A percentile compares a stretch with the other conserved stretches of the same genome.
These are phyloP conservation scores for Corapipo altera DNA, from an alignment of 2,113 vertebrate species.

Conservation along the genomic window DNA sequence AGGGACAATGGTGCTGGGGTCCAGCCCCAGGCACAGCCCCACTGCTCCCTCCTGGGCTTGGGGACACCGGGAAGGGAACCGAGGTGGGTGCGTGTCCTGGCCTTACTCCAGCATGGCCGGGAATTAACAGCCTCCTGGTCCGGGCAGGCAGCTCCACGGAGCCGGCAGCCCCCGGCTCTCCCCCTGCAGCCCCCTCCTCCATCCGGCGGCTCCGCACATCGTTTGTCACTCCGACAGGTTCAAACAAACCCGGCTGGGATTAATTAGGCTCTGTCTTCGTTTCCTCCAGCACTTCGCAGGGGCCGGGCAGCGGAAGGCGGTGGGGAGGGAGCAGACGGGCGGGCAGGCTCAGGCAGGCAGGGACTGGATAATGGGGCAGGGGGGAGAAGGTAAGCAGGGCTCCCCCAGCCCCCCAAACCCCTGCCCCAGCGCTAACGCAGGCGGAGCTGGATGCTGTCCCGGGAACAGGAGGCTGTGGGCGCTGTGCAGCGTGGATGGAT, in stretches of 20 bases:
- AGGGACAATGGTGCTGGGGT: background rate
- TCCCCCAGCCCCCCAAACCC: background rate
- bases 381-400: background rate
- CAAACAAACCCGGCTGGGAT: conserved; percentile 51
- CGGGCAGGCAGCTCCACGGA: background rate
- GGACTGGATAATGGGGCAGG: background rate
- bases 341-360: background rate
- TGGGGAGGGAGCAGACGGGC: background rate
- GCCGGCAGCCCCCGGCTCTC: background rate
- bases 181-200: background rate
- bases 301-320: background rate
- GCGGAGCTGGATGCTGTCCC: background rate
- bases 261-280: conserved; percentile 34
- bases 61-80: accelerated
- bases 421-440: background rate
- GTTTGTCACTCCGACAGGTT: conserved; percentile 63
- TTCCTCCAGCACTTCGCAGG: conserved; percentile 26
- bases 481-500: accelerated
- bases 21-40: background rate
- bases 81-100: accelerated
- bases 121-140: background rate
- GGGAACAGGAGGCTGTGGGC: background rate
- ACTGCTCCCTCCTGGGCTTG: accelerated
- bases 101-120: background rate
- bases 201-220: conserved; percentile 4